These are phyloP conservation scores for Chionomys nivalis DNA, from an alignment of 2,113 vertebrate genomes.

Conservation along the genomic window DNA sequence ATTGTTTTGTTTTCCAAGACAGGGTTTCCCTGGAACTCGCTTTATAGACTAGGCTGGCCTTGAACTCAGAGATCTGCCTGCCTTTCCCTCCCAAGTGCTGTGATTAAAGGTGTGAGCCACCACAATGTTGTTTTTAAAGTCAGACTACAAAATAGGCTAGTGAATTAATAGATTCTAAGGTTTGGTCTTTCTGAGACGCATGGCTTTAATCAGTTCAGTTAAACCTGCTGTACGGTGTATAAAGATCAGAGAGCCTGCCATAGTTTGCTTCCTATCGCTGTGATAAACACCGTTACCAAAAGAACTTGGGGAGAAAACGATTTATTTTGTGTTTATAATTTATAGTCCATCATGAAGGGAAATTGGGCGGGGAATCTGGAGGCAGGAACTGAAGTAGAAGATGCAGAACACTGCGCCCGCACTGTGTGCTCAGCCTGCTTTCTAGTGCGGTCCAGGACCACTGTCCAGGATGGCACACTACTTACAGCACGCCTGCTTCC, in stretches of 20 bases:
- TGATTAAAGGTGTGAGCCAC: background rate
- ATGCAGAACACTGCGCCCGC: background rate
- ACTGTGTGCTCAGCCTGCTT: background rate
- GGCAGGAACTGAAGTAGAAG: background rate
- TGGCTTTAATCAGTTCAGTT: constrained; percentile 18
- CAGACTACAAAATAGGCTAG: background rate
- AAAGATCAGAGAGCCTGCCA: background rate
- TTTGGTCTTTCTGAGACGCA: background rate
- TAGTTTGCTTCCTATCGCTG: background rate
- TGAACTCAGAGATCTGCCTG: background rate
- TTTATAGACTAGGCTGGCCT: background rate
- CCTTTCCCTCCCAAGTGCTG: background rate
- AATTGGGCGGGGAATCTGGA: background rate
- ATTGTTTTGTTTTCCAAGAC: background rate
- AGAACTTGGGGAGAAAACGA: background rate
- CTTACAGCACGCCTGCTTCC: background rate
- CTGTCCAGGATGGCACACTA: background rate
- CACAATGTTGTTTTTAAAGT: constrained; percentile 21
- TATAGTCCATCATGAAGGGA: background rate
- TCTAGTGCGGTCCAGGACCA: background rate
- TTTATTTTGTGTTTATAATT: background rate
- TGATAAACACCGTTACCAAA: background rate
- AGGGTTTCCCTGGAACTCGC: background rate
- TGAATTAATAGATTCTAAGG: background rate
- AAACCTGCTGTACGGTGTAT: background rate